phyloP scores from a whole-genome alignment of 2,888 invertebrate species.

The Cremastinae sp. region DNA sequence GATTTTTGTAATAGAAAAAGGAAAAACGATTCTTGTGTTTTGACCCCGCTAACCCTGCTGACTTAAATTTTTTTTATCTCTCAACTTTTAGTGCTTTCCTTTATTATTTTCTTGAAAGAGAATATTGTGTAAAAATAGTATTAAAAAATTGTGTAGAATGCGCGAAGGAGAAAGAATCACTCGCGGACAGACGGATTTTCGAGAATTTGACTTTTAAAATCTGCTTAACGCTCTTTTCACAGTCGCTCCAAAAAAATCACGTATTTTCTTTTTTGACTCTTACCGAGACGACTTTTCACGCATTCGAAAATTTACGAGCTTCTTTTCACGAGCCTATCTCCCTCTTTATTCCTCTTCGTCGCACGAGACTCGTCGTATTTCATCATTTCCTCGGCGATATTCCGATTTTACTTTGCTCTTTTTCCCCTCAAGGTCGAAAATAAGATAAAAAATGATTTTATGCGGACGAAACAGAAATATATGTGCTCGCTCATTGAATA shows the following conservation, averaged over 20 bases:
- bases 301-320: slow-evolving; percentile 39
- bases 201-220: slow-evolving; percentile 42
- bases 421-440: no score
- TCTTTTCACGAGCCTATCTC: neutral
- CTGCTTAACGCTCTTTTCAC: slow-evolving; percentile 24
- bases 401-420: slow-evolving; percentile 4
- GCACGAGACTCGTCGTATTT: slow-evolving; percentile 16
- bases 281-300: slow-evolving; percentile 23
- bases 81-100: neutral
- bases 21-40: neutral
- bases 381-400: slow-evolving; percentile 10
- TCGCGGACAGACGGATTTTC: slow-evolving; percentile 37
- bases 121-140: neutral
- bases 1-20: no score
- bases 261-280: slow-evolving; percentile 3
- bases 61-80: neutral
- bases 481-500: no score
- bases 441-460: no score
- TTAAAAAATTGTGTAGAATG: no score
- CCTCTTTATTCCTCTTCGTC: neutral
- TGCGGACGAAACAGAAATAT: no score
- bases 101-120: neutral
- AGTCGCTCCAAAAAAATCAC: neutral
- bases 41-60: neutral
- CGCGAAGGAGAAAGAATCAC: neutral